These are phyloP conservation scores for Pachypeltis micranthus DNA, from an alignment of 1,140 invertebrate genomes.

Conservation along the genomic window DNA sequence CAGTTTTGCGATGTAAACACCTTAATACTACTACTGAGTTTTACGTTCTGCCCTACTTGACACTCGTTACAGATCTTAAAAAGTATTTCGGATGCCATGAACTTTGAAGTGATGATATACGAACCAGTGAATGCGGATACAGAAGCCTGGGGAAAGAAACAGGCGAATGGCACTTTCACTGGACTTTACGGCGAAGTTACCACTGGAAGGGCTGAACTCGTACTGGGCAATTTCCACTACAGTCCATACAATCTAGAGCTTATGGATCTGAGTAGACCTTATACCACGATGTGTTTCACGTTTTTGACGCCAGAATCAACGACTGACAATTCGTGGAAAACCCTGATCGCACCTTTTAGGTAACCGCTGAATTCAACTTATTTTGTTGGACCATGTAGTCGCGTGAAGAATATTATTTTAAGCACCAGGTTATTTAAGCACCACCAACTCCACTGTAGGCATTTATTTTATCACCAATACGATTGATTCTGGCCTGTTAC, in stretches of 20 bases:
- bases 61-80: constrained; percentile 56
- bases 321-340: constrained; percentile 68
- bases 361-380: constrained; percentile 33
- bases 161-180: constrained; percentile 46
- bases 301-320: constrained; percentile 68
- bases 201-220: constrained; percentile 52
- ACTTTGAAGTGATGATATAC: constrained; percentile 54
- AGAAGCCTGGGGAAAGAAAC: constrained; percentile 50
- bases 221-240: constrained; percentile 63
- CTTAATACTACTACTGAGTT: too few relatives aligned
- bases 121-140: constrained; percentile 41
- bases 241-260: constrained; percentile 51
- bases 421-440: too few relatives aligned
- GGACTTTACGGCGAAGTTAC: constrained; percentile 60
- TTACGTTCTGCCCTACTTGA: too few relatives aligned
- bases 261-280: constrained; percentile 63
- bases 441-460: too few relatives aligned
- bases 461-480: too few relatives aligned
- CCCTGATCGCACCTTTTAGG: constrained; percentile 66
- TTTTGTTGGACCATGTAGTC: neutral
- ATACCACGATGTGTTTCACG: constrained; percentile 66
- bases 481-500: too few relatives aligned
- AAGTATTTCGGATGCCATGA: constrained; percentile 51
- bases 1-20: too few relatives aligned
- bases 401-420: too few relatives aligned